Evolutionary conservation across 2,888 invertebrate species (phyloP), one percentile per base, ranked within the genome.

Genomic region (Caenorhabditis afra): DNA sequence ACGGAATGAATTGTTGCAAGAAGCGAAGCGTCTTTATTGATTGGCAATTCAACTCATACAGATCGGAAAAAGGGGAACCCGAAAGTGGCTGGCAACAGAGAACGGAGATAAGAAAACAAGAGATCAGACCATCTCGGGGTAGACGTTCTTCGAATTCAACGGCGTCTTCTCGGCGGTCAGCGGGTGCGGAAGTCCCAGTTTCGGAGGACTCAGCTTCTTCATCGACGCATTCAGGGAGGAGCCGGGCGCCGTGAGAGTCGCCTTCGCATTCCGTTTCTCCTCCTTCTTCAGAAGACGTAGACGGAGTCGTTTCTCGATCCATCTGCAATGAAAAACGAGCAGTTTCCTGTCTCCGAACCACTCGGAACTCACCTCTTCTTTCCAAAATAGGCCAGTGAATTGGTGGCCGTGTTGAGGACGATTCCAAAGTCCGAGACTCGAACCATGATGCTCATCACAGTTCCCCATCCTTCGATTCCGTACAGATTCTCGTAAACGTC

Each of bases 381-480:
- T 41, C 89, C 89, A 67, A 89, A 88, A 64, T 89, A 89, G 0
- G 89, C 89, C 61, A 89, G 74, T 8, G 87, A 87, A 76, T 89
- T 89, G n/a, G 89, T 89, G 18, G 89, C 89, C 3, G 86, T 85
- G 73, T 89, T 89, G 44, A 89, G 79, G 35, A 89, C 86, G 20
- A 89, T 87, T 73, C 84, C 85, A 65, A 89, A 89, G 67, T 89
- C 89, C 41, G 88, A 89, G 3, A 89, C 80, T 20, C 88, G 64
- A n/a, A 89, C 88, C 67, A 89, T 77, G 35, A 88, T 85, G 16
- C 86, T 85, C 53, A 89, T 79, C 5, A 76, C 64, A 11, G 83
- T 82, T 18, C 88, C 88, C 81, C 89, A 89, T n/a, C 79, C 83
- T 11, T 89, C 87, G 55, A 89, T 89, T 29, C 88, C 88, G 58